Percentiles rank a stretch among this genome's conserved stretches.
phyloP scores from a whole-genome alignment of 2,113 vertebrate genomes.

The Actenoides lindsayi region DNA sequence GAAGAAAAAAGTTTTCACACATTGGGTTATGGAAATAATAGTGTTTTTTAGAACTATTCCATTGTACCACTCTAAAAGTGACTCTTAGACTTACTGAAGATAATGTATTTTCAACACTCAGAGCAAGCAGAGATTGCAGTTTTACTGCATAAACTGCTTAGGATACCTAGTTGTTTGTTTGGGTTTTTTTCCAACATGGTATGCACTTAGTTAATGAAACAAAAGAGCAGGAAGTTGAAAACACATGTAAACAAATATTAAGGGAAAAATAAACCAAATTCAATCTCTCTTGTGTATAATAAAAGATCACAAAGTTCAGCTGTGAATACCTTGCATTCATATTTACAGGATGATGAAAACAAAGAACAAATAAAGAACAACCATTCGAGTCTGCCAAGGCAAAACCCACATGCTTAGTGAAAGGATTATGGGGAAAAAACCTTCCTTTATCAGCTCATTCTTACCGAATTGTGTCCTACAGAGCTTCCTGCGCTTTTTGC shows the following conservation, averaged over 20 bases:
- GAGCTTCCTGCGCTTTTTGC: not conserved
- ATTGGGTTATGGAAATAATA: not conserved
- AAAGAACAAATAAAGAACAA: not conserved
- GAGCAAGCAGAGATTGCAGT: not conserved
- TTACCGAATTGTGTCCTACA: not conserved
- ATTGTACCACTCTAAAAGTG: not conserved
- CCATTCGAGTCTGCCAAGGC: not conserved
- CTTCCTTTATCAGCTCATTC: not conserved
- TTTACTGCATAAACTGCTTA: not conserved
- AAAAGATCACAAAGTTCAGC: not conserved
- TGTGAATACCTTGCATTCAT: not conserved
- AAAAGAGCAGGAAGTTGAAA: not conserved
- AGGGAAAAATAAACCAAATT: not conserved
- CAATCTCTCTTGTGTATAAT: not conserved
- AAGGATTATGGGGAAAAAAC: not conserved
- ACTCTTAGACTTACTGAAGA: not conserved
- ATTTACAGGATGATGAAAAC: not conserved
- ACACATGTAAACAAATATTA: not conserved
- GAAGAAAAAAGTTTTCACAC: not conserved
- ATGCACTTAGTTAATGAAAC: not conserved
- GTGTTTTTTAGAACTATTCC: not conserved
- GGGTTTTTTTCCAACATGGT: not conserved
- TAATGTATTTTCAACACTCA: not conserved
- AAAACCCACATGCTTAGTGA: not conserved
- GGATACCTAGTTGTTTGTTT: not conserved